phyloP scores from a whole-genome alignment of 2,797 vertebrate genomes.

The Phrynocephalus guinanensis region DNA sequence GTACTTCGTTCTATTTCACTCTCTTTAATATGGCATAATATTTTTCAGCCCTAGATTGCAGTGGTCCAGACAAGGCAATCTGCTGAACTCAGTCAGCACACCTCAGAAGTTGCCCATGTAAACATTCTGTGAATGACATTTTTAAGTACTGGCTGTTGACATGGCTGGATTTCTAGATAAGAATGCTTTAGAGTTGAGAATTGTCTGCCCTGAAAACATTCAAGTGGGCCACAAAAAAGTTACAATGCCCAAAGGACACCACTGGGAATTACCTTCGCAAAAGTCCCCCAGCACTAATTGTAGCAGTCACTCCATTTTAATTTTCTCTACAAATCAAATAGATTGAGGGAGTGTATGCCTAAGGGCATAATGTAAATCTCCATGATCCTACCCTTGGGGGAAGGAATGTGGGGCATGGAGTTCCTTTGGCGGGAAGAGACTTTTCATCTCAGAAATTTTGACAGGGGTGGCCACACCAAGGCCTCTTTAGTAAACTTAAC shows the following conservation, averaged over 20 bases:
- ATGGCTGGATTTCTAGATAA: constrained; percentile 64
- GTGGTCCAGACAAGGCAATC: constrained; percentile 61
- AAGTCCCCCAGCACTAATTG: constrained; percentile 46
- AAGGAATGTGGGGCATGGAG: background rate
- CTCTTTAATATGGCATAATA: constrained; percentile 44
- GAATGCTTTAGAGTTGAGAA: constrained; percentile 62
- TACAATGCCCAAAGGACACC: constrained; percentile 57
- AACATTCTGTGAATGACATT: constrained; percentile 76
- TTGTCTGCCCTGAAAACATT: constrained; percentile 58
- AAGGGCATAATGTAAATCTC: background rate
- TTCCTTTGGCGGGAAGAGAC: too few relatives aligned
- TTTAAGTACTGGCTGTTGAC: constrained; percentile 76
- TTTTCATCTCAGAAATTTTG: too few relatives aligned
- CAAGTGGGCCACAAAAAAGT: constrained; percentile 58
- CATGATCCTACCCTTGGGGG: background rate
- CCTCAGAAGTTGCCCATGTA: constrained; percentile 77
- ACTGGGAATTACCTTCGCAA: constrained; percentile 56
- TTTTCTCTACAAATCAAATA: constrained; percentile 63
- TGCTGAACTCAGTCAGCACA: constrained; percentile 71
- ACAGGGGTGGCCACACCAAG: too few relatives aligned
- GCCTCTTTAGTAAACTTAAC: too few relatives aligned
- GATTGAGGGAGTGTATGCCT: constrained; percentile 32
- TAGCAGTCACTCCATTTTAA: constrained; percentile 49
- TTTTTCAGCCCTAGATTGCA: constrained; percentile 64
- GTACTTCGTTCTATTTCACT: constrained; percentile 56